These are phyloP conservation scores for Dolichopus griseipennis DNA, from an alignment of 2,888 invertebrate species.

Conservation along the genomic window DNA sequence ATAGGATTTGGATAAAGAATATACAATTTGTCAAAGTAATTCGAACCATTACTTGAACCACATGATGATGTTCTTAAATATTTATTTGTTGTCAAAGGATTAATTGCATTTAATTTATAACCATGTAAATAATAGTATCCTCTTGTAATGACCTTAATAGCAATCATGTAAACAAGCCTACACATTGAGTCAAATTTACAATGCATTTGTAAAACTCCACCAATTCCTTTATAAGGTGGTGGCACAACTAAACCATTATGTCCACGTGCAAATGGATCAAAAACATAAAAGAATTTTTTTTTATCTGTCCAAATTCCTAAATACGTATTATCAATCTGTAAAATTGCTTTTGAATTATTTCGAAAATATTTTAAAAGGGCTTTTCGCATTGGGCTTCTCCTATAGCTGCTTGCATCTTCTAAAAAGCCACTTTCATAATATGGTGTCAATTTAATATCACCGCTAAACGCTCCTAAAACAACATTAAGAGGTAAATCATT, in stretches of 20 bases:
- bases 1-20: neutral
- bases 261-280: conserved; percentile 57
- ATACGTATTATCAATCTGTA: conserved; percentile 53
- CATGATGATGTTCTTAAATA: neutral
- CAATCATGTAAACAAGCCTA: conserved; percentile 46
- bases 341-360: conserved; percentile 30
- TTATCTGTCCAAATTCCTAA: conserved; percentile 56
- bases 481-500: conserved; percentile 41
- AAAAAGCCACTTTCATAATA: conserved; percentile 35
- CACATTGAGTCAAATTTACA: conserved; percentile 51
- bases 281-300: conserved; percentile 53
- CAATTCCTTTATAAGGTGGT: conserved; percentile 36
- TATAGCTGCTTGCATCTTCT: conserved; percentile 29
- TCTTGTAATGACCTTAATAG: conserved; percentile 32
- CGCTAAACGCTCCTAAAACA: conserved; percentile 38
- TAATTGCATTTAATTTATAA: conserved; percentile 44
- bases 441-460: conserved; percentile 29
- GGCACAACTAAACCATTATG: conserved; percentile 45
- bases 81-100: conserved; percentile 25
- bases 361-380: conserved; percentile 31
- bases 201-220: conserved; percentile 56
- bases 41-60: neutral
- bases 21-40: conserved; percentile 14
- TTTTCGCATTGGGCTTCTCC: conserved; percentile 29
- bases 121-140: conserved; percentile 49